Base-by-base conservation (phyloP, 2,797 vertebrate genomes). In the Anisognathus igniventris region DNA sequence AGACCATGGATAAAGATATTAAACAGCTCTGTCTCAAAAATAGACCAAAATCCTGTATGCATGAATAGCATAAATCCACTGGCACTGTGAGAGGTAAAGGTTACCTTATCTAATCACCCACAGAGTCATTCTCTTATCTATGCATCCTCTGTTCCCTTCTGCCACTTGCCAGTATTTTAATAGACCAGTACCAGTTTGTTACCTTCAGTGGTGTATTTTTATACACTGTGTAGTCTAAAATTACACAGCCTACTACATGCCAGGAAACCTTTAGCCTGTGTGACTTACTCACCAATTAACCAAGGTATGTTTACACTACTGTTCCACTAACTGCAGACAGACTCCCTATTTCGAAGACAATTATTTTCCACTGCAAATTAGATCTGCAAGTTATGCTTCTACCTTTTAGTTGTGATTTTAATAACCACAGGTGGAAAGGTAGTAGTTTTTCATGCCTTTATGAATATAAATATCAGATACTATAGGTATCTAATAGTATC, bases 151-250 rank as follows among this genome's bases (percentile, higher is more conserved):
- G 79, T 83, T 95, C 94, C 78, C 85, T 92, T 74, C 73, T 45
- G 56, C 58, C 62, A 42, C 51, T 93, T 73, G 73, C 57, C 92
- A 87, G 86, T 82, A 81, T 88, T 96, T 96, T 91, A 89, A 90
- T 62, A 92, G 71, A 92, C 28, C 74, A 79, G 71, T 78, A 83
- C 7, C 28, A 35, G 60, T 68, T 75, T 27, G 37, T 70, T 89
- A 80, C 60, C 35, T 88, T 81, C 88, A 80, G 51, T 10, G 14
- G 77, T 62, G 58, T 86, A 92, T 89, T 95, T 97, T 96, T 95
- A 89, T 73, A 80, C 40, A 56, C 64, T 14, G 45, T 30, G 68
- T 21, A 57, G 35, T 89, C 87, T 95, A 91, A 94, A 95, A 85
- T 95, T 82, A 93, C 68, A 68, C 42, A 68, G 84, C 53, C 73